These are phyloP conservation scores for Pseudochirops cupreus DNA, from an alignment of 2,797 vertebrate genomes.

Conservation along the genomic window DNA sequence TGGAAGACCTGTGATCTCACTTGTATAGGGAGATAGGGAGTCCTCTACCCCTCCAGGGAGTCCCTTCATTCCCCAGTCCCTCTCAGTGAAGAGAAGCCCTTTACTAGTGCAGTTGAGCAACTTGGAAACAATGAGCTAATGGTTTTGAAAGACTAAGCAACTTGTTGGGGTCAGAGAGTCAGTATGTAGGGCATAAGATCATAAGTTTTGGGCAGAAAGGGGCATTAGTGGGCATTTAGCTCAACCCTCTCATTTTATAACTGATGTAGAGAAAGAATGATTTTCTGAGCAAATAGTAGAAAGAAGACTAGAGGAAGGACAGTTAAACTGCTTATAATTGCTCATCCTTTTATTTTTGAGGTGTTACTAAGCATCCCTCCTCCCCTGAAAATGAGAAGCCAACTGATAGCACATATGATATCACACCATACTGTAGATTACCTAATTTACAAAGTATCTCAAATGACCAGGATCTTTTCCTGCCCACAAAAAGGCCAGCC, in stretches of 20 bases:
- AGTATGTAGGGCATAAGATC: neutral
- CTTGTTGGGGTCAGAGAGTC: neutral
- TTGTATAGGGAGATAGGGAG: neutral
- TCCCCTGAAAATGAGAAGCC: neutral
- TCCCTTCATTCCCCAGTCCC: neutral
- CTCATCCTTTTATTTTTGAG: neutral
- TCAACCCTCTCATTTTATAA: neutral
- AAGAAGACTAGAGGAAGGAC: neutral
- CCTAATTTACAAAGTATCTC: neutral
- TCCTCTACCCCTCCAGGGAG: neutral
- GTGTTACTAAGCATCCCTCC: neutral
- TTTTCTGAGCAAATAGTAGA: neutral
- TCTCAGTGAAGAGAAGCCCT: neutral
- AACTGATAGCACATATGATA: neutral
- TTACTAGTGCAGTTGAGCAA: neutral
- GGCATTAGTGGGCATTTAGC: neutral
- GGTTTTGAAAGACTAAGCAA: neutral
- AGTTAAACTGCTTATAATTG: neutral
- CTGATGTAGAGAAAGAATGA: neutral
- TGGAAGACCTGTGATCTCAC: neutral
- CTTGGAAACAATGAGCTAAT: neutral
- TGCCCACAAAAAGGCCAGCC: neutral
- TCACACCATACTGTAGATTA: neutral
- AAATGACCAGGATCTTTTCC: neutral
- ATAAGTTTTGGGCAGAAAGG: neutral